These are phyloP conservation scores for Gryllus longicercus DNA, from an alignment of 2,888 invertebrate species.

Conservation along the genomic window DNA sequence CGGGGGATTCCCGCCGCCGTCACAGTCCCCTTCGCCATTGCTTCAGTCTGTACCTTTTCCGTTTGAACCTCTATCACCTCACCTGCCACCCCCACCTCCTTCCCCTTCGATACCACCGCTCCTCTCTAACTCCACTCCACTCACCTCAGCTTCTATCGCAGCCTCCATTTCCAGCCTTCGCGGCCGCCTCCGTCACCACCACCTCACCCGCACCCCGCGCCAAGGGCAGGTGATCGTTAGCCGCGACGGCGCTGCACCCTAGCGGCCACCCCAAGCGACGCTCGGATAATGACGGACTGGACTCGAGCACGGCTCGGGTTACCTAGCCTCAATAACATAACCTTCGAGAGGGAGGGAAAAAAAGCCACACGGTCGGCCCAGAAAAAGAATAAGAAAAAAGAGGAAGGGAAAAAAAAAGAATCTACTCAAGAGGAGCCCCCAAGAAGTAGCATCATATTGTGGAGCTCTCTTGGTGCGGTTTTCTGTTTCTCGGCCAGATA, in stretches of 20 bases:
- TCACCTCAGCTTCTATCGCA: too few species aligned
- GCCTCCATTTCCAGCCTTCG: too few species aligned
- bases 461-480: not conserved
- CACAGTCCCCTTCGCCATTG: too few species aligned
- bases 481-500: not conserved
- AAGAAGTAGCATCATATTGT: constrained; percentile 17
- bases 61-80: too few species aligned
- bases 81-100: too few species aligned
- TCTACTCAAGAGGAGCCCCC: not conserved
- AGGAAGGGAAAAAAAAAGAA: not conserved
- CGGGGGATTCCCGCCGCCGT: too few species aligned
- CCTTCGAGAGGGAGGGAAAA: not conserved
- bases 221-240: not conserved
- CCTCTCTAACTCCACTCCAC: too few species aligned
- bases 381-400: not conserved
- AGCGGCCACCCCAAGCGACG: not conserved
- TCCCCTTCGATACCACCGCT: too few species aligned
- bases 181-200: too few species aligned
- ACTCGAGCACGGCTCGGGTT: constrained; percentile 5
- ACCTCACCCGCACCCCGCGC: not conserved
- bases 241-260: not conserved
- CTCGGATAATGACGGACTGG: constrained; percentile 17
- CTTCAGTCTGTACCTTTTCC: too few species aligned
- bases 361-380: not conserved
- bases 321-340: not conserved